phyloP scores from a whole-genome alignment of 2,888 invertebrate genomes.

The Chymomyza amoena region DNA sequence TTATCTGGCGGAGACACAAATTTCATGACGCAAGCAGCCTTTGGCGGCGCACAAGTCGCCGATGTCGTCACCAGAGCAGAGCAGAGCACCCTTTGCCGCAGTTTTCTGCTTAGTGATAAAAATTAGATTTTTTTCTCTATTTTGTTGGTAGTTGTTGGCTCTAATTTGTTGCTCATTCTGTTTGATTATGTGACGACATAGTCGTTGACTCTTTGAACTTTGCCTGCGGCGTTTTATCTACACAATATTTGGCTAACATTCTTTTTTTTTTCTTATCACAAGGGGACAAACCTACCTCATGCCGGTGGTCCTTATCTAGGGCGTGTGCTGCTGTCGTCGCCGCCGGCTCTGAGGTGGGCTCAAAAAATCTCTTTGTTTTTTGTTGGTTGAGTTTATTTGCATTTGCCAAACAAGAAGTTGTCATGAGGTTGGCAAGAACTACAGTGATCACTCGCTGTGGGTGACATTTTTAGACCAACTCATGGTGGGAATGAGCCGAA shows the following conservation, averaged over 20 bases:
- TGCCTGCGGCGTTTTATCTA: constrained; percentile 38
- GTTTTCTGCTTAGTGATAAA: neutral
- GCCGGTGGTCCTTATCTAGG: constrained; percentile 54
- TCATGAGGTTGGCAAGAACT: constrained; percentile 9
- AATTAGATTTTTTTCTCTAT: neutral
- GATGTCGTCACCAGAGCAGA: neutral
- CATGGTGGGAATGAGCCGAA: too few species aligned
- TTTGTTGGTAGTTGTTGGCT: constrained; percentile 40
- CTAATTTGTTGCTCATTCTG: constrained; percentile 64
- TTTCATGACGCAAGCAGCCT: neutral
- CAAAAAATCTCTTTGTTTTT: neutral
- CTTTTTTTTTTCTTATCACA: constrained; percentile 6
- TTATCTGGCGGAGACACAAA: constrained; percentile 42
- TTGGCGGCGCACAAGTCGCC: neutral
- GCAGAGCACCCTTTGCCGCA: neutral
- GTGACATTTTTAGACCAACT: neutral
- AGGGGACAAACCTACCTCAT: neutral
- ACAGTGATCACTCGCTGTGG: neutral
- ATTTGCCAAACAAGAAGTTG: constrained; percentile 44
- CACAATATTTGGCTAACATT: constrained; percentile 1
- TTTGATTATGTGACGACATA: constrained; percentile 52
- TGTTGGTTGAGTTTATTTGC: constrained; percentile 40
- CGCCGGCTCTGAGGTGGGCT: constrained; percentile 19
- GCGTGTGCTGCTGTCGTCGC: constrained; percentile 43
- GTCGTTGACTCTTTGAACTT: constrained; percentile 59